phyloP scores from a whole-genome alignment of 2,113 vertebrate species.

The Ellobius talpinus region DNA sequence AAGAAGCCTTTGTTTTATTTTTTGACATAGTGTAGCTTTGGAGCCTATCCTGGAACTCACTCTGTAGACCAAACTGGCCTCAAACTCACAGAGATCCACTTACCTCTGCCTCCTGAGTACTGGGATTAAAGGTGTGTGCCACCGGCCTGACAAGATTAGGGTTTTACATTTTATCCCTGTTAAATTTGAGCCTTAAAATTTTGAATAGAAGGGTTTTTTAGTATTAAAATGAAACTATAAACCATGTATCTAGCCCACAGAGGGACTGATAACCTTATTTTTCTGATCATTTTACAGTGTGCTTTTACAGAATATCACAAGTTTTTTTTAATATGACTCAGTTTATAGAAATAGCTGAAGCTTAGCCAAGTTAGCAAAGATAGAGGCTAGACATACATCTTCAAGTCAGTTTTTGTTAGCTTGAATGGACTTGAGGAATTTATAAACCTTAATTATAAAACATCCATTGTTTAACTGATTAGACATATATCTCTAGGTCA shows the following conservation, averaged over 20 bases:
- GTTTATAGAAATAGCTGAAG: not conserved
- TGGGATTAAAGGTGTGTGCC: no score
- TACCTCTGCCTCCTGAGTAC: no score
- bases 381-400: not conserved
- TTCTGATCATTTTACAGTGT: not conserved
- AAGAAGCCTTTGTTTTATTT: not conserved
- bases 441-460: not conserved
- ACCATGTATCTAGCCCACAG: not conserved
- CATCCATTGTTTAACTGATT: not conserved
- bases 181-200: not conserved
- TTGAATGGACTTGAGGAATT: not conserved
- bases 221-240: not conserved
- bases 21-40: no score
- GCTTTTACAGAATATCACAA: not conserved
- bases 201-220: not conserved
- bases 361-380: not conserved
- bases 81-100: no score
- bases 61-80: no score
- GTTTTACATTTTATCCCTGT: not conserved
- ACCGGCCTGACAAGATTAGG: not conserved
- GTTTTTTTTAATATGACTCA: not conserved
- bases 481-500: not conserved
- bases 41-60: no score
- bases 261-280: not conserved
- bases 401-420: not conserved